Conservation (phyloP, 2,797 vertebrate genomes). For the Triplophysa yarkandensis region DNA sequence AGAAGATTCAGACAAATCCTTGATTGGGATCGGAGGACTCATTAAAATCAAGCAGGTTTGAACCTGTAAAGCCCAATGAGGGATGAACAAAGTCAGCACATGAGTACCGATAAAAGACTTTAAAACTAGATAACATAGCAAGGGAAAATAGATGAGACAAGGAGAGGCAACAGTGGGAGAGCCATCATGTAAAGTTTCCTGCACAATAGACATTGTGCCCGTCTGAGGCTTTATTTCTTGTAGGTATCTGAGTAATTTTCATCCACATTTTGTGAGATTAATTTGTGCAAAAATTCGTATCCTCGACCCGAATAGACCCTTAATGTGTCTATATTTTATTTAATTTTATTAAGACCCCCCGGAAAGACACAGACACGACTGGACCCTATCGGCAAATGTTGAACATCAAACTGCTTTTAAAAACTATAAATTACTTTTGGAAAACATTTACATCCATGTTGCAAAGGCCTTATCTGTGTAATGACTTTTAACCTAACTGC, state of each 20-base stretch:
- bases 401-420: no score
- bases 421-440: no score
- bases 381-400: no score
- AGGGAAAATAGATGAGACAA: neutral
- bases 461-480: no score
- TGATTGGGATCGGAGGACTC: slow-evolving; percentile 69
- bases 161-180: slow-evolving; percentile 9
- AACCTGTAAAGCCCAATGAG: slow-evolving; percentile 48
- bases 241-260: slow-evolving; percentile 34
- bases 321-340: no score
- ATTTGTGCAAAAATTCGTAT: no score
- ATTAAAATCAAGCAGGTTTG: slow-evolving; percentile 54
- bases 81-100: slow-evolving; percentile 31
- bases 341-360: no score
- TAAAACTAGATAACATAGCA: slow-evolving; percentile 1
- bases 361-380: no score
- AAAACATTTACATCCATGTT: no score
- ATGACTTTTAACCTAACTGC: no score
- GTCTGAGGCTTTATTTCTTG: slow-evolving; percentile 9
- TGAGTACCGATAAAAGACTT: slow-evolving; percentile 33
- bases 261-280: slow-evolving; percentile 44
- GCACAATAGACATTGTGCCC: slow-evolving; percentile 25
- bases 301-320: no score
- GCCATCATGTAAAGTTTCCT: neutral
- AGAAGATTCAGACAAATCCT: slow-evolving; percentile 67